These are phyloP conservation scores for Peromyscus californicus DNA, from an alignment of 2,113 vertebrate species.

Conservation along the genomic window DNA sequence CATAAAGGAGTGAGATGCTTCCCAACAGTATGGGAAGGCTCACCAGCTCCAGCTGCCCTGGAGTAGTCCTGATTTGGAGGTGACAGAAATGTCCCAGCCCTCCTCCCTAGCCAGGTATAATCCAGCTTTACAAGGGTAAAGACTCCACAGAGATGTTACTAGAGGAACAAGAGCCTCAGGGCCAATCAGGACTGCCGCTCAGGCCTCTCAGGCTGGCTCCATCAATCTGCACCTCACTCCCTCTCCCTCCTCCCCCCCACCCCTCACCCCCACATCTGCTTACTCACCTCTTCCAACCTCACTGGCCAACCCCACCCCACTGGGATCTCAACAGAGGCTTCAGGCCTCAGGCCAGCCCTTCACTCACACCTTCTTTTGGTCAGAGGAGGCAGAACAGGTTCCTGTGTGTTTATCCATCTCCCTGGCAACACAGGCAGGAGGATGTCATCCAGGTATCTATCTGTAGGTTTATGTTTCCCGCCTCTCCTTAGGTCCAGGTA, in stretches of 20 bases:
- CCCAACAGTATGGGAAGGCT: background rate
- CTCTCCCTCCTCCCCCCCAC: background rate
- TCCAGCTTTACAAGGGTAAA: background rate
- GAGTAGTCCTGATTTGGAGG: background rate
- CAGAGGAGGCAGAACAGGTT: background rate
- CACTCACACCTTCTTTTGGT: background rate
- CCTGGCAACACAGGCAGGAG: background rate
- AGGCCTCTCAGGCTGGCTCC: background rate
- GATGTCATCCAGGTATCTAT: background rate
- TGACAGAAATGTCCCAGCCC: background rate
- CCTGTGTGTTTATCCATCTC: constrained; percentile 55
- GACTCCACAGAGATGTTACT: background rate
- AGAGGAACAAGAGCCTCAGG: background rate
- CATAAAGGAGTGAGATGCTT: background rate
- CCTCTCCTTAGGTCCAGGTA: background rate
- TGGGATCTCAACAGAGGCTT: background rate
- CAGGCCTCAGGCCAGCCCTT: background rate
- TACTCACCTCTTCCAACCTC: constrained; percentile 40
- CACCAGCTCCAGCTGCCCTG: background rate
- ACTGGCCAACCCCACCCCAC: background rate
- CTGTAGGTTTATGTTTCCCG: background rate
- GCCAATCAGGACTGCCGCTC: background rate
- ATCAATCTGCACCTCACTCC: background rate
- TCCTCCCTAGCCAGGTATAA: background rate
- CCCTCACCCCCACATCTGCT: background rate